Evolutionary conservation across 2,113 vertebrate species (phyloP).

Genomic region (Nannospalax galili): DNA sequence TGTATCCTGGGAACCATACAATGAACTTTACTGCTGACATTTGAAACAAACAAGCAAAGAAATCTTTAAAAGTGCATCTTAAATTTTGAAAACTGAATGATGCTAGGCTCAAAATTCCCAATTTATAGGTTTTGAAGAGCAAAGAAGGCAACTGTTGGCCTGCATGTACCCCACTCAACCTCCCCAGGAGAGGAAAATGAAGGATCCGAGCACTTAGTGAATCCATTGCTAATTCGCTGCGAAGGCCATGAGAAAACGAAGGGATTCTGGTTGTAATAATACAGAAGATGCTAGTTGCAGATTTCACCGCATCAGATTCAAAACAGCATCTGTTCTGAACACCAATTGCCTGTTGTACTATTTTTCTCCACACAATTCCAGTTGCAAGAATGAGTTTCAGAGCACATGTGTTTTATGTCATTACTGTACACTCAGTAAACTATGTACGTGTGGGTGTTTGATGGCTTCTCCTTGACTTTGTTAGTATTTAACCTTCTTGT

Average conservation of each 20-base stretch:
- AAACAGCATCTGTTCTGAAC: background rate
- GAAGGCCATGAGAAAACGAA: background rate
- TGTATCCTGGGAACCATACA: background rate
- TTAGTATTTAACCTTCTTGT: background rate
- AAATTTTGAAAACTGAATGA: background rate
- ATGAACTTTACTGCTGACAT: background rate
- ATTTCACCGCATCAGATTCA: background rate
- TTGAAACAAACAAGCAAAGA: background rate
- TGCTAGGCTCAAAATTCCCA: background rate
- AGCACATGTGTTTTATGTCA: background rate
- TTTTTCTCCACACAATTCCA: background rate
- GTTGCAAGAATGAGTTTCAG: slow-evolving; percentile 12
- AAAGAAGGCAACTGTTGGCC: background rate
- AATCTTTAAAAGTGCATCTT: slow-evolving; percentile 15
- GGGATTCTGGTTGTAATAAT: background rate
- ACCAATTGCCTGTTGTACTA: background rate
- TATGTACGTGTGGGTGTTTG: background rate
- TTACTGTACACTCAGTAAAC: background rate
- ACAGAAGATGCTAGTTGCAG: background rate
- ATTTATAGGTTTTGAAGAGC: background rate
- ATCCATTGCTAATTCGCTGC: background rate
- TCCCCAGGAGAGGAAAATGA: background rate
- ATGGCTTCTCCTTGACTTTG: background rate
- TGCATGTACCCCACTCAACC: background rate
- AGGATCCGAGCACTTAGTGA: background rate